Base-by-base conservation (phyloP, 2,113 vertebrate species). In the Chlorocebus sabaeus region DNA sequence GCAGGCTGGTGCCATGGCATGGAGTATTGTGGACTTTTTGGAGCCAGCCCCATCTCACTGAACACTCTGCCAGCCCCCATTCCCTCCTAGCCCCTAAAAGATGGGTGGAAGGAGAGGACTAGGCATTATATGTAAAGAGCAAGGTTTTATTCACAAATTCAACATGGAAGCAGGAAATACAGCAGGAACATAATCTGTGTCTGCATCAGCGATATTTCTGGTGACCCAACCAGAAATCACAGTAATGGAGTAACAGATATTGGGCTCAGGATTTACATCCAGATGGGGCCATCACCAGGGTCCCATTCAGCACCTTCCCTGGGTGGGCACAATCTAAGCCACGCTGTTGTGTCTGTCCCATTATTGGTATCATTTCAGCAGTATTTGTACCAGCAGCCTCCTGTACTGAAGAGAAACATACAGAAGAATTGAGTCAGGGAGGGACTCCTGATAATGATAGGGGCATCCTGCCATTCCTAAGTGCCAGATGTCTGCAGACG, bases 81-180 rank as follows among this genome's bases (percentile, higher is more conserved):
- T 30, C 45, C 93, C 55, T 64, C 25, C n/a, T 32, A 59, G 40
- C 12, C 57, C 83, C 70, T 80, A 43, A 80, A 82, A 52, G 40
- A 20, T 4, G 6, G 52, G 85, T 61, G 50, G 48, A 97, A 97
- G 57, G 40, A 98, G 43, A 96, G 59, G 55, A 43, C 95, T 92
- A 97, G 64, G 68, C 87, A 57, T 20, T 93, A 83, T 70, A 38
- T 8, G 57, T 83, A 81, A 90, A 97, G 55, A 84, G 79, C 38
- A 96, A 73, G 18, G 45, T 86, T 97, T 98, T 98, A 98, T 98
- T 98, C 95, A 96, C 75, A 70, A 91, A 82, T 93, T 97, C 59
- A 89, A 30, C 67, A 87, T 61, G 35, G 83, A 93, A 95, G 82
- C 93, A 93, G 86, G 89, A 95, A 67, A 89, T 73, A 93, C 32